A percentile compares a stretch with the other conserved stretches of the same genome.
These are phyloP conservation scores for Sebastes steindachneri DNA, from an alignment of 2,797 vertebrate genomes.

Conservation along the genomic window DNA sequence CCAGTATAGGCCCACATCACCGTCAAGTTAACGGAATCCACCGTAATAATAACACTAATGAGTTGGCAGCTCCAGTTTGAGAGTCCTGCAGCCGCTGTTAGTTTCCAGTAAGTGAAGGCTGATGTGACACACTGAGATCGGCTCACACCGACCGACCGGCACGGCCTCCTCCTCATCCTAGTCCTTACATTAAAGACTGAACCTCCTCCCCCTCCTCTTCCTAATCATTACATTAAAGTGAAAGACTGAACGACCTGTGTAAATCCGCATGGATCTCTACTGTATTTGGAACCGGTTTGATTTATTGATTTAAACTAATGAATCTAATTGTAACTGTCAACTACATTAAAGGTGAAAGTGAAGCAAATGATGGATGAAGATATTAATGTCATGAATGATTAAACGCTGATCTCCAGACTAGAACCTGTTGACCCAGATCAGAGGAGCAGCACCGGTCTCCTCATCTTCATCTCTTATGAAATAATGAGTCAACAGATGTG, in stretches of 20 bases:
- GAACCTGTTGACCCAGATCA: no score
- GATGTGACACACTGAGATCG: not conserved
- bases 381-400: not conserved
- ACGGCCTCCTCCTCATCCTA: not conserved
- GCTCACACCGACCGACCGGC: not conserved
- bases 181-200: no score
- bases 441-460: not conserved
- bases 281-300: not conserved
- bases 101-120: not conserved
- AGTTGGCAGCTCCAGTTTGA: constrained; percentile 14
- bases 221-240: not conserved
- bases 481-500: not conserved
- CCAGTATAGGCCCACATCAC: constrained; percentile 34
- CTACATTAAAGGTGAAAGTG: not conserved
- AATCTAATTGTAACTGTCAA: not conserved
- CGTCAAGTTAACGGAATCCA: constrained; percentile 38
- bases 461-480: not conserved
- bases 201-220: not conserved
- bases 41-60: constrained; percentile 30
- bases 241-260: no score
- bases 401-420: not conserved
- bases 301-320: not conserved
- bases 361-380: not conserved
- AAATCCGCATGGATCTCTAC: not conserved
- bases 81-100: not conserved